Evolutionary conservation across 2,888 invertebrate genomes (phyloP).

Genomic region (Chymomyza procnemis): DNA sequence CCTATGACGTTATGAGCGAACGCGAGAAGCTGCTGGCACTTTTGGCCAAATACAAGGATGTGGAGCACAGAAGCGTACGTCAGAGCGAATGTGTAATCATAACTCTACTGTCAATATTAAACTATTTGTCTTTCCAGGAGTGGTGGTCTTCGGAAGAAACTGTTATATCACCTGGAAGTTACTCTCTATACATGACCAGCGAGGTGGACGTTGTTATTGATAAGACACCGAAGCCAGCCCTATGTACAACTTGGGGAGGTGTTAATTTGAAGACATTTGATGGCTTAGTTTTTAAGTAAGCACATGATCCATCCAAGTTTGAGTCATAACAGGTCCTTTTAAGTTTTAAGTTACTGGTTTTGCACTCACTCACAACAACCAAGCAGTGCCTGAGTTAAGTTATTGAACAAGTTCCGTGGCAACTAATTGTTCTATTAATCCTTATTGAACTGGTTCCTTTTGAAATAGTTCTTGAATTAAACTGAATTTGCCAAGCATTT

Average conservation of each 20-base stretch:
- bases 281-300: conserved; percentile 85
- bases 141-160: conserved; percentile 76
- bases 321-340: conserved; percentile 1
- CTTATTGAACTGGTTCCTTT: not conserved
- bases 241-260: conserved; percentile 90
- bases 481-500: no score
- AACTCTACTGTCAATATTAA: no score
- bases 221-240: conserved; percentile 82
- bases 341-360: no score
- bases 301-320: not conserved
- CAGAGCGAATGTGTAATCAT: no score
- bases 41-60: conserved; percentile 64
- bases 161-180: conserved; percentile 57
- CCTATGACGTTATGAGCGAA: conserved; percentile 54
- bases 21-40: conserved; percentile 60
- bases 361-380: no score
- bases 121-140: conserved; percentile 52
- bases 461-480: not conserved
- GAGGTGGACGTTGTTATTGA: conserved; percentile 69
- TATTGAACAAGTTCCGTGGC: not conserved
- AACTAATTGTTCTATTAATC: not conserved
- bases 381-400: not conserved
- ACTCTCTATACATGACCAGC: conserved; percentile 69
- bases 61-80: conserved; percentile 63
- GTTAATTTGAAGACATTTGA: conserved; percentile 92